Conservation (phyloP, 2,113 vertebrate genomes). For the Elaphurus davidianus region DNA sequence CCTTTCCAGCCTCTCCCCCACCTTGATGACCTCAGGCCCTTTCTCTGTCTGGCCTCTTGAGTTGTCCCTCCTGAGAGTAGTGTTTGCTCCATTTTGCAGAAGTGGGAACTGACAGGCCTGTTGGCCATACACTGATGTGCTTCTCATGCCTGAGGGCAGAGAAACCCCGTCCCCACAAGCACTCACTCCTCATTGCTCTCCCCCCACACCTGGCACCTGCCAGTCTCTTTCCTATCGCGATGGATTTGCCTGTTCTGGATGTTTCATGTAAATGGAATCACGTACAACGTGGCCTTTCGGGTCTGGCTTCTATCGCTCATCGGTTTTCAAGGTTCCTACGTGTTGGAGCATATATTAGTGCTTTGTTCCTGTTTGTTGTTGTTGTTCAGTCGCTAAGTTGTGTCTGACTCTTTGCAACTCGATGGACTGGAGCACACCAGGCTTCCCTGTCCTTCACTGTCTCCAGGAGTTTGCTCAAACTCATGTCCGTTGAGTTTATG, state of each 20-base stretch:
- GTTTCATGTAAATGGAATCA: not conserved
- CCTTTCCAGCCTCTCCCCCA: not conserved
- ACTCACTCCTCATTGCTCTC: not conserved
- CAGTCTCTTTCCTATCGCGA: rapidly evolving
- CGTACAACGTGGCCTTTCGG: rapidly evolving
- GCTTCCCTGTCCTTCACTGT: not conserved
- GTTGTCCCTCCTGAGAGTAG: not conserved
- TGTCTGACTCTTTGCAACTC: not conserved
- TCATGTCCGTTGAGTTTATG: not conserved
- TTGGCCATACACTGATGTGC: no score
- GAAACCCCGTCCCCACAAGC: rapidly evolving
- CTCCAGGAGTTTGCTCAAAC: not conserved
- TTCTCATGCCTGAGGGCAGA: not conserved
- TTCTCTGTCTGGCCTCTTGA: not conserved
- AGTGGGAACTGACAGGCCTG: no score
- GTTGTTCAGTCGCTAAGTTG: not conserved
- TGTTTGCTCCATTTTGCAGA: not conserved
- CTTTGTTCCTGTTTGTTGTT: not conserved
- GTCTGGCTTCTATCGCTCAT: not conserved
- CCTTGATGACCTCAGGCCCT: not conserved
- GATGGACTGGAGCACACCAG: not conserved
- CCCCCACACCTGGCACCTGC: not conserved
- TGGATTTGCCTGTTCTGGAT: not conserved
- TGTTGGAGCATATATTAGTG: rapidly evolving
- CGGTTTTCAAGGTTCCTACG: rapidly evolving